phyloP scores from a whole-genome alignment of 2,888 invertebrate genomes.

The Neoitamus cyanurus region DNA sequence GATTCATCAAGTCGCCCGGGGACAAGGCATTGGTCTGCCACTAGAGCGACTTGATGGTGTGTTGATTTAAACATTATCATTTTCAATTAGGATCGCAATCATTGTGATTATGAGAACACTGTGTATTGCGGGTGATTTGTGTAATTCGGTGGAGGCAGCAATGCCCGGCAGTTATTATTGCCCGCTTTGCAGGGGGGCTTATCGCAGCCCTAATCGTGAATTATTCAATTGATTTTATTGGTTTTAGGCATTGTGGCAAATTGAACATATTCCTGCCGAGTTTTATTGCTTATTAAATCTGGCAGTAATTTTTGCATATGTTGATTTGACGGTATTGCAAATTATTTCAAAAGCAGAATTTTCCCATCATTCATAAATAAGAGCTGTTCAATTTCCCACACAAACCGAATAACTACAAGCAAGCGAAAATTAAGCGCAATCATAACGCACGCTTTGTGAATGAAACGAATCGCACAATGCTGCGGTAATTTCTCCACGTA shows the following conservation, averaged over 20 bases:
- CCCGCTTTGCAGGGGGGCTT: background rate
- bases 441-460: too few relatives aligned
- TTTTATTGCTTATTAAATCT: background rate
- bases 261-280: background rate
- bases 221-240: background rate
- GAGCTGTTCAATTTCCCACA: background rate
- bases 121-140: background rate
- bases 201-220: background rate
- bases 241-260: background rate
- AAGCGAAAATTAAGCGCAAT: background rate
- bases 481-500: too few relatives aligned
- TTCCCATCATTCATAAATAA: background rate
- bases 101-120: background rate
- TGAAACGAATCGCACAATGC: too few relatives aligned
- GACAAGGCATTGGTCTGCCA: background rate
- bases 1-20: constrained; percentile 7
- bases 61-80: constrained; percentile 25
- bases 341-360: background rate
- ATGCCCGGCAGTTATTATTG: background rate
- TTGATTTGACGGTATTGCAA: background rate
- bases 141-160: background rate
- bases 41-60: background rate
- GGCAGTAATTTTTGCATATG: background rate
- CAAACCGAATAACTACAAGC: background rate
- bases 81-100: constrained; percentile 1